These are phyloP conservation scores for Amblyjoppa fuscipennis DNA, from an alignment of 2,888 invertebrate species.

Conservation along the genomic window DNA sequence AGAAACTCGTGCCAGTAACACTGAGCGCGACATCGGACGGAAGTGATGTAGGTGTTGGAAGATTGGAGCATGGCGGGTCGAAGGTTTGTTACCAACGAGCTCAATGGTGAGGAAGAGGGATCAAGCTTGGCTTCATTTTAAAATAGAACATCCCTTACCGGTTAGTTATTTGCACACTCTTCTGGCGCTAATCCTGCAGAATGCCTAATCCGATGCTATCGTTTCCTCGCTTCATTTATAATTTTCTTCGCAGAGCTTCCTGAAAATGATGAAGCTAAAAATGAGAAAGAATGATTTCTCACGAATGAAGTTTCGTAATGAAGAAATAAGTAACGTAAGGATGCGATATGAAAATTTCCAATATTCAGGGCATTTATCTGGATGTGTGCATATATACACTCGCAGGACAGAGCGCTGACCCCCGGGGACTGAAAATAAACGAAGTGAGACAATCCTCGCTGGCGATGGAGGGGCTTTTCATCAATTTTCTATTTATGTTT, in stretches of 20 bases:
- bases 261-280: too few species aligned
- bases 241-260: too few species aligned
- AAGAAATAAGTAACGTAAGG: too few species aligned
- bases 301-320: too few species aligned
- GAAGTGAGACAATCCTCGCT: constrained; percentile 71
- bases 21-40: constrained; percentile 37
- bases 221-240: too few species aligned
- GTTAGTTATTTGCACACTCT: not conserved
- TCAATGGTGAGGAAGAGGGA: not conserved
- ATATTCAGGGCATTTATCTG: too few species aligned
- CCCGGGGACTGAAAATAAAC: constrained; percentile 78
- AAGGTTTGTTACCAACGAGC: constrained; percentile 19
- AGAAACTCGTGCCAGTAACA: constrained; percentile 56
- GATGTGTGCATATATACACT: not conserved
- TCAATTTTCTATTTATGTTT: constrained; percentile 21
- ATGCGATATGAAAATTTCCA: too few species aligned
- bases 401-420: constrained; percentile 47
- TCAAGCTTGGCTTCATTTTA: constrained; percentile 36
- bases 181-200: constrained; percentile 12
- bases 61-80: constrained; percentile 12
- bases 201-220: constrained; percentile 1
- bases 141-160: not conserved
- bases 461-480: constrained; percentile 11
- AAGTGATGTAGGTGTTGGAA: constrained; percentile 31
- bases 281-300: too few species aligned